phyloP scores from a whole-genome alignment of 2,888 invertebrate species.

The Nemurella pictetii region DNA sequence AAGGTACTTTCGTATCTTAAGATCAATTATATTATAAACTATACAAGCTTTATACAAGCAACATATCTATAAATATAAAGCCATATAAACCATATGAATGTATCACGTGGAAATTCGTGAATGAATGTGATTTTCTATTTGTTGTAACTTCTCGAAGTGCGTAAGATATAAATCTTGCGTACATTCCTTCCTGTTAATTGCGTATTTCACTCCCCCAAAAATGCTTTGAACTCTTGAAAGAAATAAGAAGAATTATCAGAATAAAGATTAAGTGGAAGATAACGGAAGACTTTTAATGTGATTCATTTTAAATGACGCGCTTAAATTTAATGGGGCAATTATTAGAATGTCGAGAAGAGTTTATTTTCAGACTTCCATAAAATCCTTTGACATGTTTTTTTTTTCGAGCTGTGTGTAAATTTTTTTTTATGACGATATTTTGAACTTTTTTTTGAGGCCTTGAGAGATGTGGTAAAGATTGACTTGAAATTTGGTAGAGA shows the following conservation, averaged over 20 bases:
- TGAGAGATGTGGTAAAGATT: no score
- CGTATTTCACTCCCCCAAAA: background rate
- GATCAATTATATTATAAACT: no score
- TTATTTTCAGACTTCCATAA: conserved; percentile 29
- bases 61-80: no score
- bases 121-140: background rate
- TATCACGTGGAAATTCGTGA: background rate
- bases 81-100: no score
- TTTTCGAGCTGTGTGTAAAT: background rate
- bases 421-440: background rate
- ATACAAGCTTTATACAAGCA: no score
- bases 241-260: background rate
- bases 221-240: background rate
- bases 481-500: no score
- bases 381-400: conserved; percentile 6
- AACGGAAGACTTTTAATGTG: background rate
- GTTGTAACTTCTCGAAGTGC: background rate
- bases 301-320: conserved; percentile 18
- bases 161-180: background rate
- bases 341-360: conserved; percentile 7
- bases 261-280: conserved; percentile 14
- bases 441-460: no score
- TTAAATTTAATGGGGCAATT: conserved; percentile 26
- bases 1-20: no score
- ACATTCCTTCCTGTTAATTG: background rate